A percentile compares a stretch with the other conserved stretches of the same genome.
Evolutionary conservation across 2,113 vertebrate genomes (phyloP).

Genomic region (Scatophagus argus): DNA sequence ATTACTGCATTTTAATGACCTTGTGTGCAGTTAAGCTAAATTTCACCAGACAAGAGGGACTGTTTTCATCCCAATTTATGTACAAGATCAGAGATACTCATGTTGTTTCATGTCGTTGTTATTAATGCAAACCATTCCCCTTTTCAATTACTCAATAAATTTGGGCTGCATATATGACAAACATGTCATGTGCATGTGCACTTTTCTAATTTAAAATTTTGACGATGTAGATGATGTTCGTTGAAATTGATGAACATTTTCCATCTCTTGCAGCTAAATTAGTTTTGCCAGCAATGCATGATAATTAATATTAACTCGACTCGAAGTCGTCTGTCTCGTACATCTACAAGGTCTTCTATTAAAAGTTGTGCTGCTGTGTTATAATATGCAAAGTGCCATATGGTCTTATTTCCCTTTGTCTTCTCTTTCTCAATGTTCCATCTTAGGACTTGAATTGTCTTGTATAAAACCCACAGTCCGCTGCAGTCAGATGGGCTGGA

Average conservation of each 20-base stretch:
- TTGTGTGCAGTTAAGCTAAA: not conserved
- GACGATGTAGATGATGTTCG: not conserved
- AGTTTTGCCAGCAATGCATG: not conserved
- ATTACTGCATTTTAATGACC: not conserved
- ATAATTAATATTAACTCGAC: constrained; percentile 18
- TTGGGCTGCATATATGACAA: not conserved
- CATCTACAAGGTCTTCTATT: constrained; percentile 38
- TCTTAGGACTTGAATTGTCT: constrained; percentile 78
- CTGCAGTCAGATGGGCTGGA: constrained; percentile 77
- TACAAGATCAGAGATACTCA: not conserved
- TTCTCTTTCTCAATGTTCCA: constrained; percentile 77
- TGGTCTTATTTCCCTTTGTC: constrained; percentile 72
- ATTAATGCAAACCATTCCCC: not conserved
- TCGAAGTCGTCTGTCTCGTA: constrained; percentile 3
- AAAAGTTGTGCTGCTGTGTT: constrained; percentile 55
- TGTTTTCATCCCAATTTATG: not conserved
- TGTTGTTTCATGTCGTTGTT: not conserved
- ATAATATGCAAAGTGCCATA: constrained; percentile 58
- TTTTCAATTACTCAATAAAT: not conserved
- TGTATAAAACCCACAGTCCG: constrained; percentile 74
- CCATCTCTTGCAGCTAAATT: constrained; percentile 11
- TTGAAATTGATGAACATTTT: not conserved
- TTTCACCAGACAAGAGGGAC: not conserved
- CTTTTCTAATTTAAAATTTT: not conserved
- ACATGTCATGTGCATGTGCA: not conserved